A percentile compares a stretch with the other conserved stretches of the same genome.
These are phyloP conservation scores for Limonius californicus DNA, from an alignment of 1,140 invertebrate genomes.

Conservation along the genomic window DNA sequence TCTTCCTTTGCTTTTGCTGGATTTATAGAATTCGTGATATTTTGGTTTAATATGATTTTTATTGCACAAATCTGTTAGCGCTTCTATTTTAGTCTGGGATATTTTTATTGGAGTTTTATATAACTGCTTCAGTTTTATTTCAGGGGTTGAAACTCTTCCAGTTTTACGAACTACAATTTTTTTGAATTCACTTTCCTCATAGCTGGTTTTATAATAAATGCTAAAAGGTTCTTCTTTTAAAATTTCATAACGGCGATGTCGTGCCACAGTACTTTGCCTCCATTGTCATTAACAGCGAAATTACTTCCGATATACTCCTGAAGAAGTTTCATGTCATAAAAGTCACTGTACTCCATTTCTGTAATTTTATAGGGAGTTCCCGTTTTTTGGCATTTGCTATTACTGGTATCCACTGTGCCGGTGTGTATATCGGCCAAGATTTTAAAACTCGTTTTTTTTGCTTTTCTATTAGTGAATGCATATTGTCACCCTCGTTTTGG, in stretches of 20 bases:
- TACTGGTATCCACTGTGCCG: slow-evolving; percentile 22
- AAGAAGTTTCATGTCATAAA: background rate
- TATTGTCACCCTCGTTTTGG: slow-evolving; percentile 47
- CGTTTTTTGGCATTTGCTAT: background rate
- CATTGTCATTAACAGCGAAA: background rate
- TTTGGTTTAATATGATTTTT: background rate
- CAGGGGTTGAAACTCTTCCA: background rate
- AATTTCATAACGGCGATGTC: background rate
- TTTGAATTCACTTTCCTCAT: background rate
- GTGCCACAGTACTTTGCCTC: background rate
- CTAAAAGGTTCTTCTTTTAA: background rate
- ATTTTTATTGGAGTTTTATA: background rate
- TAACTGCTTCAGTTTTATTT: background rate
- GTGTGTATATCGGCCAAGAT: slow-evolving; percentile 40
- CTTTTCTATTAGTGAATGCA: slow-evolving; percentile 42
- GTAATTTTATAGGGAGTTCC: background rate
- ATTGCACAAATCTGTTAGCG: background rate
- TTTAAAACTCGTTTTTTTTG: slow-evolving; percentile 36
- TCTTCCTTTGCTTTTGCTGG: too few species aligned
- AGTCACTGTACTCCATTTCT: background rate
- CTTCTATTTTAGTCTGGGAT: background rate
- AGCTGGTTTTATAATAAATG: background rate
- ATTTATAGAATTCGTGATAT: background rate
- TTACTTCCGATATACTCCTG: slow-evolving; percentile 2
- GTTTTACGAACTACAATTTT: background rate